Evolutionary conservation across 1,140 invertebrate species (phyloP).

Genomic region (Brachionus calyciflorus): DNA sequence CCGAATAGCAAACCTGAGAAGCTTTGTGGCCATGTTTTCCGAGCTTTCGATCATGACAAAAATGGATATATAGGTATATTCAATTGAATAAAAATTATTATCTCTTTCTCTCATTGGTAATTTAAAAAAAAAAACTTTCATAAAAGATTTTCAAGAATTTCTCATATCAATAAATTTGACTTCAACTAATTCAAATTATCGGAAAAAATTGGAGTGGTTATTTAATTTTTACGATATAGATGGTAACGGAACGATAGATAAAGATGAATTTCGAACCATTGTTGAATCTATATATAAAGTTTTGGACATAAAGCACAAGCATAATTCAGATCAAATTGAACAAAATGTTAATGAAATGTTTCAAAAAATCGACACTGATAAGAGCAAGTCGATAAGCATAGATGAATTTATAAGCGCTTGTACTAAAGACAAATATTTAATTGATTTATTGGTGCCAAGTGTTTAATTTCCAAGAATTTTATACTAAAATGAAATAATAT

Average conservation of each 20-base stretch:
- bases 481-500: too few species aligned
- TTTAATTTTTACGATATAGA: slow-evolving; percentile 40
- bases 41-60: slow-evolving; percentile 31
- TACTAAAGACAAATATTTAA: slow-evolving; percentile 88
- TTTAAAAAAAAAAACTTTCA: background rate
- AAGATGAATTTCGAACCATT: background rate
- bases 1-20: slow-evolving; percentile 12
- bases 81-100: background rate
- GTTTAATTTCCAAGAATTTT: too few species aligned
- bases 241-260: slow-evolving; percentile 2
- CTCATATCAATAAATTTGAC: slow-evolving; percentile 17
- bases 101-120: too few species aligned
- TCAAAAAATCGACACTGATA: slow-evolving; percentile 93
- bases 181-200: background rate
- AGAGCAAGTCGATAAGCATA: slow-evolving; percentile 92
- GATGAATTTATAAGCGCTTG: slow-evolving; percentile 98
- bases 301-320: background rate
- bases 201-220: slow-evolving; percentile 36
- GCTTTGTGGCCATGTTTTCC: slow-evolving; percentile 33
- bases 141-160: slow-evolving; percentile 39
- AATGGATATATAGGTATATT: slow-evolving; percentile 33
- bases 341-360: slow-evolving; percentile 5
- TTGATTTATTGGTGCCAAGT: slow-evolving; percentile 29
- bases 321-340: background rate
- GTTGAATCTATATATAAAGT: slow-evolving; percentile 11